Base-by-base conservation (phyloP, 2,797 vertebrate species). In the Hapalemur alaotrensis region DNA sequence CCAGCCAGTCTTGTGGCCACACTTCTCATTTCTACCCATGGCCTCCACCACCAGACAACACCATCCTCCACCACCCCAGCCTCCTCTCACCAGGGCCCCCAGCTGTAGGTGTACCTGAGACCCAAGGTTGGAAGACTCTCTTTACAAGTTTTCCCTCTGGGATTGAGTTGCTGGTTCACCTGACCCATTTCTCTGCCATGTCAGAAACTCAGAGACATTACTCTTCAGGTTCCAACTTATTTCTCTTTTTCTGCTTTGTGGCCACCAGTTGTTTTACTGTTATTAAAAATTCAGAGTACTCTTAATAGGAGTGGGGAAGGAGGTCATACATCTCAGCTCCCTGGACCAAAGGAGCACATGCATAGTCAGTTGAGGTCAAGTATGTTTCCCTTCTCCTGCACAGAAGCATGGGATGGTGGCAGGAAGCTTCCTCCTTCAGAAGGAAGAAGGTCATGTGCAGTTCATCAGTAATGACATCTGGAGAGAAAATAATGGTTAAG, bases 401-500 rank as follows among this genome's bases (percentile, higher is more conserved):
- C 25, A 84, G 52, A 91, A 67, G 10, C 70, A 50, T 14, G 17
- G 76, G 32, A 32, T 23, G 54, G 52, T n/a, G 32, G 38, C 20
- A 28, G 65, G 50, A 86, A 76, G 57, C 5, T 15, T 63, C 13
- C 48, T 76, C 13, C 28, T 59, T 38, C 32, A 52, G 69, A 79
- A 78, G 20, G 43, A 86, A 65, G 30, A 22, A 85, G 59, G 54
- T 52, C 41, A 54, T 35, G 41, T 41, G 80, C 83, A 54, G 22
- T 52, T 63, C 63, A 59, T 48, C 91, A 93, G 28, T 79, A 72
- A 46, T 69, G n/a, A 50, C 8, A 61, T 59, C 63, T 63, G 54
- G 43, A 89, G 14, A 94, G 65, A 91, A 96, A 95, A 78, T 69
- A 63, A 93, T 35, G 22, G 28, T 52, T 57, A 43, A 85, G 79